Conservation (phyloP, 2,113 vertebrate species). For the Larimichthys polyactis region DNA sequence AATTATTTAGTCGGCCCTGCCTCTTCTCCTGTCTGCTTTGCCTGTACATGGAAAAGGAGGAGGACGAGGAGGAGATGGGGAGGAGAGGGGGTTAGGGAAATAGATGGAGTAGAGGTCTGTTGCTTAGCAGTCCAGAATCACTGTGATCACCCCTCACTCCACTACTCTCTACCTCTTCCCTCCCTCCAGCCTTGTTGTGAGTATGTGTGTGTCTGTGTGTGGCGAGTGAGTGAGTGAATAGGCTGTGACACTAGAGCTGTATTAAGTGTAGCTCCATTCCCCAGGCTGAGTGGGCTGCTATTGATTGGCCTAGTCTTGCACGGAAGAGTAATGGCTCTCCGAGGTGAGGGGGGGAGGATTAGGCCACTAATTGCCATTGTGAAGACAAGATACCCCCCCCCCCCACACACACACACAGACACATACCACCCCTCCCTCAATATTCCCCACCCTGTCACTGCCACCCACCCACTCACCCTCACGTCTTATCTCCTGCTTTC, state of each 20-base stretch:
- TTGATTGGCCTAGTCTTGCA: slow-evolving; percentile 89
- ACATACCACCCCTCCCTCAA: background rate
- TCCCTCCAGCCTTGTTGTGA: slow-evolving; percentile 44
- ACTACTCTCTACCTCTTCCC: slow-evolving; percentile 30
- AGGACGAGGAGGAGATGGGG: slow-evolving; percentile 37
- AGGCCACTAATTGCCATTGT: slow-evolving; percentile 91
- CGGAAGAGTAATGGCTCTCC: slow-evolving; percentile 87
- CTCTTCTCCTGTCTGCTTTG: slow-evolving; percentile 66
- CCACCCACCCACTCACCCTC: slow-evolving; percentile 68
- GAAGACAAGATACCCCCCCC: slow-evolving; percentile 87
- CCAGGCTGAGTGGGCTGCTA: slow-evolving; percentile 85
- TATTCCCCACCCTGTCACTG: slow-evolving; percentile 51
- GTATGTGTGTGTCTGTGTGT: slow-evolving; percentile 45
- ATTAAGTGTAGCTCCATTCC: slow-evolving; percentile 88
- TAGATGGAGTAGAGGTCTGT: slow-evolving; percentile 58
- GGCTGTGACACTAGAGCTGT: slow-evolving; percentile 87
- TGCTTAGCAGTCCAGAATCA: slow-evolving; percentile 69
- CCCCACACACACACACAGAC: slow-evolving; percentile 20
- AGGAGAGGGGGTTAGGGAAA: slow-evolving; percentile 15
- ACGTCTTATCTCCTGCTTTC: slow-evolving; percentile 72
- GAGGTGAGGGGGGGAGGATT: slow-evolving; percentile 82
- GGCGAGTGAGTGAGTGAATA: slow-evolving; percentile 78
- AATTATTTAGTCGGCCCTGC: slow-evolving; percentile 81
- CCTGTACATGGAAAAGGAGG: slow-evolving; percentile 57
- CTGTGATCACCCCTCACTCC: slow-evolving; percentile 42